Conservation (phyloP, 2,797 vertebrate species). For the Lutra lutra region DNA sequence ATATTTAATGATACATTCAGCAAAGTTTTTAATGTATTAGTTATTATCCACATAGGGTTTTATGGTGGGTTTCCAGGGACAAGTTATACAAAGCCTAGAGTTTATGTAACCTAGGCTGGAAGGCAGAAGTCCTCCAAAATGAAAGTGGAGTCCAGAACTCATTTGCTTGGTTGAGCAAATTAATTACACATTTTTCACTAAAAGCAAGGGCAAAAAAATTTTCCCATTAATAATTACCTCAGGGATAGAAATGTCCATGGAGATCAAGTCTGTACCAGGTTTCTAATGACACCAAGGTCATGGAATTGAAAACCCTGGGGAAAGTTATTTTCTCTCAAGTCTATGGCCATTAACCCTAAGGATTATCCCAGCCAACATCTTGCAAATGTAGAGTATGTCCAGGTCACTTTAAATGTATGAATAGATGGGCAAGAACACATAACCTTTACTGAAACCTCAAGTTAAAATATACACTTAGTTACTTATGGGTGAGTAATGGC, state of each 20-base stretch:
- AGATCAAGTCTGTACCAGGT: background rate
- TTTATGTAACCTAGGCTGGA: background rate
- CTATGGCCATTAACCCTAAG: background rate
- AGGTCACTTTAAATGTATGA: background rate
- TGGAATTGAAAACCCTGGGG: background rate
- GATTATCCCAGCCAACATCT: background rate
- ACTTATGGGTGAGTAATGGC: background rate
- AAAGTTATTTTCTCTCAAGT: background rate
- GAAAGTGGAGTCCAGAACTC: background rate
- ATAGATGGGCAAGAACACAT: background rate
- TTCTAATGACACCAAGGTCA: background rate
- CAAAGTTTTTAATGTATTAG: background rate
- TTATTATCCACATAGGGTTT: background rate
- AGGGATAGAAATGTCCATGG: background rate
- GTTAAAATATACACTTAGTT: background rate
- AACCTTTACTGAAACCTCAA: background rate
- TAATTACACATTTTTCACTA: background rate
- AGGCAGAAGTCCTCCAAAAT: background rate
- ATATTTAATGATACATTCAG: background rate
- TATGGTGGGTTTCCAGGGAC: background rate
- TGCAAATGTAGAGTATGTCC: background rate
- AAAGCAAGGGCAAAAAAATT: background rate
- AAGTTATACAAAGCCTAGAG: background rate
- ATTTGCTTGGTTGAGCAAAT: background rate
- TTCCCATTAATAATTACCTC: background rate